A percentile compares a stretch with the other conserved stretches of the same genome.
Conservation (phyloP, 2,797 vertebrate species). For the Eupleurogrammus muticus region DNA sequence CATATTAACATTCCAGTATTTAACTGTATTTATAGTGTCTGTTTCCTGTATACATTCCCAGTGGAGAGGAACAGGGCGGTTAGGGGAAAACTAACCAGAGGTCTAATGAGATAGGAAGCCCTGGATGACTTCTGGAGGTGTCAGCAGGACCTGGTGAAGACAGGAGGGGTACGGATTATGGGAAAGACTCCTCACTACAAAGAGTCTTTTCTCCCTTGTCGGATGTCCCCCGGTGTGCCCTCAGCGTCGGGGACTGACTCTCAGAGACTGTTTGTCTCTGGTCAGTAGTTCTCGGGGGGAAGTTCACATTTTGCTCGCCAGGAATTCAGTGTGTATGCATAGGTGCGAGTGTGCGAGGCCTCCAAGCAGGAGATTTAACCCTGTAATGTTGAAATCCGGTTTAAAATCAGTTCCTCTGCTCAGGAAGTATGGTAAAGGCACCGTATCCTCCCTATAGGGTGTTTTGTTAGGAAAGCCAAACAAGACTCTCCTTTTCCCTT, state of each 20-base stretch:
- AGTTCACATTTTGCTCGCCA: slow-evolving; percentile 32
- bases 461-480: slow-evolving; percentile 40
- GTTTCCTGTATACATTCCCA: slow-evolving; percentile 76
- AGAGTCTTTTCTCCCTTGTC: slow-evolving; percentile 60
- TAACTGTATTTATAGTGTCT: slow-evolving; percentile 70
- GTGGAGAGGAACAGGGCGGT: slow-evolving; percentile 45
- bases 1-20: slow-evolving; percentile 59
- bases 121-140: slow-evolving; percentile 67
- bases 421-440: slow-evolving; percentile 52
- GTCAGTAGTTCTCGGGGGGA: slow-evolving; percentile 28
- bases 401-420: slow-evolving; percentile 41
- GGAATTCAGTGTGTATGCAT: slow-evolving; percentile 33
- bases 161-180: slow-evolving; percentile 30
- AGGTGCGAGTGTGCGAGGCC: slow-evolving; percentile 1
- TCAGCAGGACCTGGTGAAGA: slow-evolving; percentile 58
- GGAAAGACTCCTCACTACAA: slow-evolving; percentile 43
- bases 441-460: slow-evolving; percentile 53
- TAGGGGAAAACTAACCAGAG: slow-evolving; percentile 22
- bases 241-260: slow-evolving; percentile 32
- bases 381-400: slow-evolving; percentile 37
- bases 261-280: slow-evolving; percentile 31
- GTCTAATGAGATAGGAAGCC: slow-evolving; percentile 38
- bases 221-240: slow-evolving; percentile 48
- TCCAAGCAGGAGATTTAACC: slow-evolving; percentile 37
- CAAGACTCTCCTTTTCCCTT: slow-evolving; percentile 28